Evolutionary conservation across 2,888 invertebrate genomes (phyloP).

Genomic region (Leptopilina myrica): DNA sequence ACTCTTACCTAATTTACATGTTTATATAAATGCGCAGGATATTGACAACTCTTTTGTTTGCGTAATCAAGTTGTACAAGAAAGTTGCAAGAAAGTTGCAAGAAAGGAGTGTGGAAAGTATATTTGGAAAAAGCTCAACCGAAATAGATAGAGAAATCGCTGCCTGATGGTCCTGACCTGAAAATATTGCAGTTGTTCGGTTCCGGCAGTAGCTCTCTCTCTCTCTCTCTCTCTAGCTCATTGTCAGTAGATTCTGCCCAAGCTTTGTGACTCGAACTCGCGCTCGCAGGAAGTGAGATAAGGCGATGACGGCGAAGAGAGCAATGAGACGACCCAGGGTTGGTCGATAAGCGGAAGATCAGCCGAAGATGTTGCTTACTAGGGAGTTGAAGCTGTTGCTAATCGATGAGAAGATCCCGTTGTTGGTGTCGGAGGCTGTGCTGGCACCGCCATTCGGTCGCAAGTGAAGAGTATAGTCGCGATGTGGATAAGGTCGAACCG

Average conservation of each 20-base stretch:
- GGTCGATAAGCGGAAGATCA: constrained; percentile 73
- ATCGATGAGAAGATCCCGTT: constrained; percentile 86
- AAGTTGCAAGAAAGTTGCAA: too few species aligned
- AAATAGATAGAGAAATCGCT: neutral
- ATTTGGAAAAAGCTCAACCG: neutral
- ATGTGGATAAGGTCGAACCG: constrained; percentile 66
- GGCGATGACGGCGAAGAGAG: constrained; percentile 56
- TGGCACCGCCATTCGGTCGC: constrained; percentile 69
- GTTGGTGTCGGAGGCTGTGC: constrained; percentile 66
- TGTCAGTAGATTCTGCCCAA: neutral
- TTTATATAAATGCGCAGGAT: neutral
- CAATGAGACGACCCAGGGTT: constrained; percentile 53
- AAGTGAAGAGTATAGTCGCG: constrained; percentile 70
- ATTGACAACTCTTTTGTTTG: neutral
- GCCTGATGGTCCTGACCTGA: neutral
- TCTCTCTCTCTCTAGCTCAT: neutral
- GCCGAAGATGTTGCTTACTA: constrained; percentile 88
- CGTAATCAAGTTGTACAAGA: too few species aligned
- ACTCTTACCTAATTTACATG: constrained; percentile 3
- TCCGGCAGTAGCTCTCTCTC: too few species aligned
- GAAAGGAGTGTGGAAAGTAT: neutral
- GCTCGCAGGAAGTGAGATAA: constrained; percentile 58
- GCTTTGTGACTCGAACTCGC: constrained; percentile 36
- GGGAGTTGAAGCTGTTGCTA: constrained; percentile 86
- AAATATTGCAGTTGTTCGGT: neutral